A percentile compares a stretch with the other conserved stretches of the same genome.
Conservation (phyloP, 2,113 vertebrate species). For the Neodon shergylaensis region DNA sequence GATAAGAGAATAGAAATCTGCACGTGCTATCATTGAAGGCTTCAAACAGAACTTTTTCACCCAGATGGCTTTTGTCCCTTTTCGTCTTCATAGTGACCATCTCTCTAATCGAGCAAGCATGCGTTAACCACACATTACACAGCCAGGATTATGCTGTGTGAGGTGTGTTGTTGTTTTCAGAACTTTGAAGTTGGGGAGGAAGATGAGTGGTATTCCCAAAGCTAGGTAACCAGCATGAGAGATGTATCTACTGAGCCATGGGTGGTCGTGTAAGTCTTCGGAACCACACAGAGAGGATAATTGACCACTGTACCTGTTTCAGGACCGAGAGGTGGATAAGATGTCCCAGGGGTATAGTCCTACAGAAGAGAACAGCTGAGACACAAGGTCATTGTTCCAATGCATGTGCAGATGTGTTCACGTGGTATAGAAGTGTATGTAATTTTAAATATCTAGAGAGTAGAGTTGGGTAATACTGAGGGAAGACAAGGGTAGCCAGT, state of each 20-base stretch:
- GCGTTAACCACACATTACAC: background rate
- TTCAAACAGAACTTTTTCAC: background rate
- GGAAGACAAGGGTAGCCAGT: background rate
- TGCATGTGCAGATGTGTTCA: fast-evolving
- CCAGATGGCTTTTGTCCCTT: background rate
- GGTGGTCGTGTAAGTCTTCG: background rate
- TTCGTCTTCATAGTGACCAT: background rate
- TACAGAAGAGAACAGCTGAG: background rate
- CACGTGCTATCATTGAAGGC: background rate
- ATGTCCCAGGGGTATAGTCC: background rate
- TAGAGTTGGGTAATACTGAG: background rate
- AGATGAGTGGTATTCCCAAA: background rate
- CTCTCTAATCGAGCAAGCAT: background rate
- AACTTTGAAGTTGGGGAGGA: background rate
- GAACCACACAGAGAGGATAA: background rate
- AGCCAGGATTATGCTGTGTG: background rate
- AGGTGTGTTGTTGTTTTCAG: background rate
- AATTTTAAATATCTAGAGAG: background rate
- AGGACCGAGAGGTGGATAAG: background rate
- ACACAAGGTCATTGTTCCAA: fast-evolving
- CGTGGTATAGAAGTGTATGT: background rate
- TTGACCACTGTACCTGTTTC: background rate
- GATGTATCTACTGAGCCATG: background rate
- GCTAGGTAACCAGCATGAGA: background rate
- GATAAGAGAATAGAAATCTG: background rate